Evolutionary conservation across 2,888 invertebrate genomes (phyloP).

Genomic region (Dryobota labecula): DNA sequence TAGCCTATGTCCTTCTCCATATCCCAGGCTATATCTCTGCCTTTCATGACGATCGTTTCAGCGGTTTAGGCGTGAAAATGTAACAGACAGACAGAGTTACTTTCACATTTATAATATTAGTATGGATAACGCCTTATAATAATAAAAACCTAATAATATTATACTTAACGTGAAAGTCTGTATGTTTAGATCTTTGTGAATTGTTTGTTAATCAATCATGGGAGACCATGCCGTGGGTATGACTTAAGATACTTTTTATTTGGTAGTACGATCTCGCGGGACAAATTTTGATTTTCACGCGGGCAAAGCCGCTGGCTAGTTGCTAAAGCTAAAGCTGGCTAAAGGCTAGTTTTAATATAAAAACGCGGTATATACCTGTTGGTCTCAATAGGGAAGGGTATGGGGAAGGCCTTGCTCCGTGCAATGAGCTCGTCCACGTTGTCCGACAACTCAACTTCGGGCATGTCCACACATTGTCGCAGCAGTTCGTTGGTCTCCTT

Average conservation of each 20-base stretch:
- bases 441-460: slow-evolving; percentile 67
- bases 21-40: no score
- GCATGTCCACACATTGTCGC: slow-evolving; percentile 78
- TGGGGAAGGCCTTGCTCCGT: slow-evolving; percentile 79
- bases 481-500: slow-evolving; percentile 85
- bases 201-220: background rate
- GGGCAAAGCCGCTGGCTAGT: background rate
- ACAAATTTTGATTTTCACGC: background rate
- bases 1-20: no score
- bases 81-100: no score
- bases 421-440: slow-evolving; percentile 77
- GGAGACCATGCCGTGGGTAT: background rate
- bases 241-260: background rate
- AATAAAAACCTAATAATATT: no score
- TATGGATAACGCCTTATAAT: no score
- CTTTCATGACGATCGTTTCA: no score
- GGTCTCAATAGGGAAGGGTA: slow-evolving; percentile 80
- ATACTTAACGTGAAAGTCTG: background rate
- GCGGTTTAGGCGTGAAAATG: no score
- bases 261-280: background rate
- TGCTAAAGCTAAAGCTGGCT: no score
- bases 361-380: slow-evolving; percentile 72
- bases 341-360: background rate
- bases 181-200: background rate
- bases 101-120: no score